Evolutionary conservation across 2,797 vertebrate species (phyloP).

Genomic region (Mormyrus proboscirostris): DNA sequence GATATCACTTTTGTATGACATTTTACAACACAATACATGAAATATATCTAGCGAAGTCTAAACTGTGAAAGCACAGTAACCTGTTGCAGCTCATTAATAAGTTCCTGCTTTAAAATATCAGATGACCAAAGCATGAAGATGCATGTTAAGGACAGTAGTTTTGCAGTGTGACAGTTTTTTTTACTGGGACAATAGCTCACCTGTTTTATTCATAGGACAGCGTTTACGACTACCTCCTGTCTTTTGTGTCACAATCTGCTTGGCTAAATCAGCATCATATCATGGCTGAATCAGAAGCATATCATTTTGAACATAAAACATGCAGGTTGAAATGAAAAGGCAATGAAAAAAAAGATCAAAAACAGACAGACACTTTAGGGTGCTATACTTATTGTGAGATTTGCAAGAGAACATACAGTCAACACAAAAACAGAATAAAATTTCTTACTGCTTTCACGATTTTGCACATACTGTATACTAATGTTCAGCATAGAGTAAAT

Average conservation of each 20-base stretch:
- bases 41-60: background rate
- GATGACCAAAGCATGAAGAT: background rate
- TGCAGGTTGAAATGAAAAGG: background rate
- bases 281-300: background rate
- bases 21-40: background rate
- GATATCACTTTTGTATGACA: background rate
- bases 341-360: background rate
- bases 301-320: background rate
- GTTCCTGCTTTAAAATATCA: background rate
- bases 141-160: background rate
- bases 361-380: background rate
- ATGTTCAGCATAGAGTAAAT: background rate
- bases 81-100: background rate
- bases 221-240: background rate
- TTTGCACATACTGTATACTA: background rate
- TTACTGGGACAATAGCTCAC: background rate
- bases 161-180: background rate
- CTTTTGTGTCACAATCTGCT: background rate
- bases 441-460: background rate
- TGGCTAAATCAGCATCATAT: background rate
- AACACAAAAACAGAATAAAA: background rate
- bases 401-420: background rate
- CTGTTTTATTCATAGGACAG: background rate
- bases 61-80: background rate
- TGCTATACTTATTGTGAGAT: background rate